A percentile compares a stretch with the other conserved stretches of the same genome.
Conservation (phyloP, 2,797 vertebrate species). For the Pantherophis alleghaniensis region DNA sequence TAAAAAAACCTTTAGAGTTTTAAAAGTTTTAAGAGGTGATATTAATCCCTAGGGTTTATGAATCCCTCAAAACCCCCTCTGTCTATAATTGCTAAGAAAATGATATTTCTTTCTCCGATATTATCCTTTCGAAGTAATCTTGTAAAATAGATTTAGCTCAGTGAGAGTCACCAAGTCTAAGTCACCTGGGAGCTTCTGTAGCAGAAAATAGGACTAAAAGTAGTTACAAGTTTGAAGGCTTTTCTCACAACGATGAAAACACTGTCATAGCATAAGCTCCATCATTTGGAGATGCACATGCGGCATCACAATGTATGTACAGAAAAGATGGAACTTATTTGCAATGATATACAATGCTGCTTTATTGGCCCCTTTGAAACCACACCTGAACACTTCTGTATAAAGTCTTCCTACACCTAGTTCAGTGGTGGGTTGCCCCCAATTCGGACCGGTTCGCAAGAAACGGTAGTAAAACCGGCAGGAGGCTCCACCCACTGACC, state of each 20-base stretch:
- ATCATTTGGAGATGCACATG: neutral
- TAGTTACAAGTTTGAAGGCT: neutral
- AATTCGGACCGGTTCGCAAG: no score
- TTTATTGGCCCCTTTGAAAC: neutral
- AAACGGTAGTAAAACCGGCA: no score
- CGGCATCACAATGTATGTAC: neutral
- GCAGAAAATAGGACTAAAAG: neutral
- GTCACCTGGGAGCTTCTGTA: neutral
- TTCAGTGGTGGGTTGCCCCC: neutral
- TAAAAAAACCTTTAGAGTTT: neutral
- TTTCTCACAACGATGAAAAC: neutral
- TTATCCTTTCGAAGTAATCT: neutral
- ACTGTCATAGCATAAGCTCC: neutral
- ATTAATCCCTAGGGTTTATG: neutral
- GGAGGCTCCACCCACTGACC: no score
- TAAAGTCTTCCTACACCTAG: neutral
- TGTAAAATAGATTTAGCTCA: neutral
- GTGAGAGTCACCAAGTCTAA: neutral
- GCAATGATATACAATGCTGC: neutral
- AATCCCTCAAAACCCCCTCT: neutral
- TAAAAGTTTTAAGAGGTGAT: neutral
- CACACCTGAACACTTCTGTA: neutral
- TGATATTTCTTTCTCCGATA: neutral
- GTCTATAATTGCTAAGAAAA: neutral
- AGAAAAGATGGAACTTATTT: neutral